Evolutionary conservation across 2,113 vertebrate genomes (phyloP).

Genomic region (Riparia riparia): DNA sequence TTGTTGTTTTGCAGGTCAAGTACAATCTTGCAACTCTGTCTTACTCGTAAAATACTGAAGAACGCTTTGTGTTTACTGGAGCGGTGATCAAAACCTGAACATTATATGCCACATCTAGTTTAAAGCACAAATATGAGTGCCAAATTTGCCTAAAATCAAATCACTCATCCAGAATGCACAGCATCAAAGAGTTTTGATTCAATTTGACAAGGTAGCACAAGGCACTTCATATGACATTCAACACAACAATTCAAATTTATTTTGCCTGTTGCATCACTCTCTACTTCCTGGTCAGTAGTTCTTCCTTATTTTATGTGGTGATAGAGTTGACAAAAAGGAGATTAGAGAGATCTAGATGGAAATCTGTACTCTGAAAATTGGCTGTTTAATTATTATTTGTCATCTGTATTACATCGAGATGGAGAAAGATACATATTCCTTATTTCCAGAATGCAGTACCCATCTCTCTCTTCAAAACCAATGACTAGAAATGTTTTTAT

Average conservation of each 20-base stretch:
- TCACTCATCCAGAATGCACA: slow-evolving; percentile 23
- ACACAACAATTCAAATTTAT: background rate
- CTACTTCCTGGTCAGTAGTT: background rate
- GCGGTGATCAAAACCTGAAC: slow-evolving; percentile 43
- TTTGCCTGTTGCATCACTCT: background rate
- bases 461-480: background rate
- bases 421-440: background rate
- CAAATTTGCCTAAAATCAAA: slow-evolving; percentile 53
- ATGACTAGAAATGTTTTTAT: background rate
- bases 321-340: background rate
- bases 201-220: background rate
- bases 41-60: background rate
- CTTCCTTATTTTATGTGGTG: background rate
- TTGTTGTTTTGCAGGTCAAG: slow-evolving; percentile 52
- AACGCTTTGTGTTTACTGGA: background rate
- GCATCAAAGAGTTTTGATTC: slow-evolving; percentile 21
- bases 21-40: background rate
- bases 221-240: background rate
- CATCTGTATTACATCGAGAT: background rate
- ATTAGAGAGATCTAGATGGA: background rate
- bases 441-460: background rate
- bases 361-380: background rate
- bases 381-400: background rate
- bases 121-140: slow-evolving; percentile 34
- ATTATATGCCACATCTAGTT: slow-evolving; percentile 25